phyloP scores from a whole-genome alignment of 2,888 invertebrate genomes.

The Patella depressa region DNA sequence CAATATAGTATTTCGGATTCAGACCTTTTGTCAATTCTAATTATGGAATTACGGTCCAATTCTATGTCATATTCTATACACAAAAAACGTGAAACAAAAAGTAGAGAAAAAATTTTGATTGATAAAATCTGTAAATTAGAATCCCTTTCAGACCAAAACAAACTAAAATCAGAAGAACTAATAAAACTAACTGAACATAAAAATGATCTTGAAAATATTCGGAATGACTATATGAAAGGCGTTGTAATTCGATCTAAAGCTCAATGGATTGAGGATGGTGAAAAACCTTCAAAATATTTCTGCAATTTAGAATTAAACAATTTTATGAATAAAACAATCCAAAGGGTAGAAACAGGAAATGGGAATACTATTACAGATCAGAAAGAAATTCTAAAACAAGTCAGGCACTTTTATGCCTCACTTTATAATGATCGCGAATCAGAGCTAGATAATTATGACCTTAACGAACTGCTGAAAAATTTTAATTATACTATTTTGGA shows the following conservation, averaged over 20 bases:
- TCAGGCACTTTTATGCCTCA: background rate
- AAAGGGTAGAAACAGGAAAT: background rate
- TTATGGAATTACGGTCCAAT: too few relatives aligned
- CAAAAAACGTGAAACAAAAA: background rate
- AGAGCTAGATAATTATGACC: background rate
- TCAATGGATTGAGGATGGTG: background rate
- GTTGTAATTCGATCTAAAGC: background rate
- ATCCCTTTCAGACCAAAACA: background rate
- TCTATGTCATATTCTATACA: background rate
- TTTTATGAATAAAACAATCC: background rate
- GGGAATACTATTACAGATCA: background rate
- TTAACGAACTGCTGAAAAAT: background rate
- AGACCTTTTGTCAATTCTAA: background rate
- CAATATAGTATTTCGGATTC: background rate
- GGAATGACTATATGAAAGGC: background rate
- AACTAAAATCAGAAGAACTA: too few relatives aligned
- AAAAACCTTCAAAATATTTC: conserved; percentile 1
- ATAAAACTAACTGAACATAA: background rate
- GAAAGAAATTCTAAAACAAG: background rate
- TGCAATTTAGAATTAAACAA: background rate
- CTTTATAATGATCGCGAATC: background rate
- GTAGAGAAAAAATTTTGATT: background rate
- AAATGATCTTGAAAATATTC: background rate
- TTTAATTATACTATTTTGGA: background rate
- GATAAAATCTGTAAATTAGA: background rate